These are phyloP conservation scores for Pedicia rivosa DNA, from an alignment of 2,888 invertebrate species.

Conservation along the genomic window DNA sequence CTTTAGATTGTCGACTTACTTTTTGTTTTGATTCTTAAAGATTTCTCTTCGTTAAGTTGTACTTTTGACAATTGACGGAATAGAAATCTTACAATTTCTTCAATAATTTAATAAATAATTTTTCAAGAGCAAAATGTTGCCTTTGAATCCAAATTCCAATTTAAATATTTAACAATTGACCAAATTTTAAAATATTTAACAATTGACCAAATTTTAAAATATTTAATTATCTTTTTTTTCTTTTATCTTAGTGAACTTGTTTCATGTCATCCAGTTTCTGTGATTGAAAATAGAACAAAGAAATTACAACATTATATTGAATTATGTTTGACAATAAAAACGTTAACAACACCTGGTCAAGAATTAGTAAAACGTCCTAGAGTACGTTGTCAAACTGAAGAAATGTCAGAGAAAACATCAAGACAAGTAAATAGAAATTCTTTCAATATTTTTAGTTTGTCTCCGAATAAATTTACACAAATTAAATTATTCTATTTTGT, in stretches of 20 bases:
- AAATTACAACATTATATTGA: slow-evolving; percentile 23
- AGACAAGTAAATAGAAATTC: slow-evolving; percentile 29
- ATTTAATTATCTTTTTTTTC: not conserved
- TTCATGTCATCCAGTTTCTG: slow-evolving; percentile 26
- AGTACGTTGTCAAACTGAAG: slow-evolving; percentile 53
- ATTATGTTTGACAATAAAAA: slow-evolving; percentile 27
- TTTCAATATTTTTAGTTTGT: not conserved
- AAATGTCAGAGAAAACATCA: slow-evolving; percentile 37
- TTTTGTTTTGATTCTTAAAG: too few species aligned
- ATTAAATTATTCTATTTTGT: slow-evolving; percentile 30
- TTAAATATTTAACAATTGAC: not conserved
- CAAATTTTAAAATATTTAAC: not conserved
- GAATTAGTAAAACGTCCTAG: slow-evolving; percentile 42
- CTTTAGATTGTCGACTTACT: too few species aligned
- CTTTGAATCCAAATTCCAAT: too few species aligned
- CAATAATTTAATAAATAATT: too few species aligned
- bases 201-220: not conserved
- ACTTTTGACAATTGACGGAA: too few species aligned
- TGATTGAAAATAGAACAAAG: slow-evolving; percentile 17
- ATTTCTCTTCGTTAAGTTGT: too few species aligned
- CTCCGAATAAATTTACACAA: not conserved
- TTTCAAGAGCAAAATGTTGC: too few species aligned
- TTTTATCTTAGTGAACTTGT: slow-evolving; percentile 22
- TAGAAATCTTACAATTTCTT: too few species aligned
- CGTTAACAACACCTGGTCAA: slow-evolving; percentile 18